These are phyloP conservation scores for Tetramorium bicarinatum DNA, from an alignment of 2,888 invertebrate species.

Conservation along the genomic window DNA sequence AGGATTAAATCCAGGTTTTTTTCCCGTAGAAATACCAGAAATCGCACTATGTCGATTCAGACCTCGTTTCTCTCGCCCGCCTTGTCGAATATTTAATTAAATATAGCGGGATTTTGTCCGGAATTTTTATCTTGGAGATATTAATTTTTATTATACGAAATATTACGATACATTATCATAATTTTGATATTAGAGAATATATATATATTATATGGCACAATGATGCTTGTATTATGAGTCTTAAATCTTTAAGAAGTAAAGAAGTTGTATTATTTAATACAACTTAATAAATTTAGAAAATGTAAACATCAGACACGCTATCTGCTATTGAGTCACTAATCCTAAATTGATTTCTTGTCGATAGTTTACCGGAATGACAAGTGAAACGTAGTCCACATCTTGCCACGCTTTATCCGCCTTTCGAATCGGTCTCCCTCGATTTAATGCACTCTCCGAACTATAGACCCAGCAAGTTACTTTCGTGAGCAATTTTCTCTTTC, in stretches of 20 bases:
- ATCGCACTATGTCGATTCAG: constrained; percentile 62
- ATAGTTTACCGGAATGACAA: constrained; percentile 25
- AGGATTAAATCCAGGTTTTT: constrained; percentile 67
- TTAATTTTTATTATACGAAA: not conserved
- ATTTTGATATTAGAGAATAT: not conserved
- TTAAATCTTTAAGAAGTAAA: not conserved
- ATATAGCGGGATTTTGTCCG: constrained; percentile 67
- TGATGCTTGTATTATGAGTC: not conserved
- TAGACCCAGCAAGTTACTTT: constrained; percentile 52
- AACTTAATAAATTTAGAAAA: not conserved
- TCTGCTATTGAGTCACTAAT: not conserved
- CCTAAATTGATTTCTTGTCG: constrained; percentile 32
- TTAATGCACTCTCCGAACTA: constrained; percentile 59
- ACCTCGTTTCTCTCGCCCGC: constrained; percentile 69
- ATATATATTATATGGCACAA: not conserved
- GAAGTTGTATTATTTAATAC: not conserved
- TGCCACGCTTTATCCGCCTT: constrained; percentile 41
- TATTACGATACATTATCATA: not conserved
- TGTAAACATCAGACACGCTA: not conserved
- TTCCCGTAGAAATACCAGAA: constrained; percentile 62
- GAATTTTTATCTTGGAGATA: not conserved
- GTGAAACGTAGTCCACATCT: constrained; percentile 25
- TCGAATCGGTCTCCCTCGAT: constrained; percentile 48
- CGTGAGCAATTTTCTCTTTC: constrained; percentile 29
- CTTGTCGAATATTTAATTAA: constrained; percentile 72